Evolutionary conservation across 2,113 vertebrate genomes (phyloP), one percentile per base, ranked within the genome.

Genomic region (Silurus meridionalis): DNA sequence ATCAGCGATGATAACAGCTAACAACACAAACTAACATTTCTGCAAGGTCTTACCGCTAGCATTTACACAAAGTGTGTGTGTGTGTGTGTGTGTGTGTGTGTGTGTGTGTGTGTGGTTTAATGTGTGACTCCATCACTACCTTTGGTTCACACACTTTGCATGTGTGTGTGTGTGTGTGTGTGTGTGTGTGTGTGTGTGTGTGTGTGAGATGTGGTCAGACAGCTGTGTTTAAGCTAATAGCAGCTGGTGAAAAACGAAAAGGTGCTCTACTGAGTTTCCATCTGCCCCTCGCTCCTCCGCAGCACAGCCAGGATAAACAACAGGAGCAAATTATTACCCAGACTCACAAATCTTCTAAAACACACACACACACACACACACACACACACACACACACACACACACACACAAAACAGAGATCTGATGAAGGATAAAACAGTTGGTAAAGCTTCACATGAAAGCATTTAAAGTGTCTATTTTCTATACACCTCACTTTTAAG

Each of bases 181-280:
- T 61, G 60, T 61, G 60, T 61, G 60, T 61, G 60, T 66, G 63
- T n/a, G 23, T n/a, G 63, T 25, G 37, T 21, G 69, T 23, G n/a
- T 17, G 81, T 86, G 74, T 84, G 25, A 90, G 89, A 89, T 91
- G 90, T 85, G 10, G 79, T 63, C 82, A 82, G 92, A 90, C 92
- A 91, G 90, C 88, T 89, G 86, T 88, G 91, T 91, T 92, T 92
- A 89, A 92, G 89, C 89, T 88, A 93, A 86, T 86, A 92, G 79
- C 63, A 77, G 86, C 88, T 89, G 91, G 93, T 91, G 90, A 90
- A 91, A 14, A 71, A 6, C 28, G n/a, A 60, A 80, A 75, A 84
- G 6, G 63, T 58, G 80, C 57, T 9, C 48, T 55, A 58, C 66
- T 7, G 8, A 66, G 60, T 69, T 66, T 57, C 81, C 57, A 88